Percentiles rank a stretch among this genome's conserved stretches.
Evolutionary conservation across 2,797 vertebrate species (phyloP).

Genomic region (Melanotaenia trifasciata): DNA sequence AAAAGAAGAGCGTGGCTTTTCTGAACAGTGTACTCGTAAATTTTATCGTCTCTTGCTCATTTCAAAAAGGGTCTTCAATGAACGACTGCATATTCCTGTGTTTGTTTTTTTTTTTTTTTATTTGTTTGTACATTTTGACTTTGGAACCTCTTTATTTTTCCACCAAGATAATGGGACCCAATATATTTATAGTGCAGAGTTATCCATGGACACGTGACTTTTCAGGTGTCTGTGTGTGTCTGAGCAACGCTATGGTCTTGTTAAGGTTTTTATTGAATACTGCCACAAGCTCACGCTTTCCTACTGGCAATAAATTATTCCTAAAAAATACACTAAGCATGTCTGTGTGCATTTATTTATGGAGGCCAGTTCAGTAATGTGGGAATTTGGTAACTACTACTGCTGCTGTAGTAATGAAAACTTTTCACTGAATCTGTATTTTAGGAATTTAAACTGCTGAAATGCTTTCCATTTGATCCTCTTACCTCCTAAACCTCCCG

Average conservation of each 20-base stretch:
- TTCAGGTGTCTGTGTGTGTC: conserved; percentile 83
- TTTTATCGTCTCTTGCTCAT: conserved; percentile 81
- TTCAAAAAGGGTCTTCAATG: conserved; percentile 88
- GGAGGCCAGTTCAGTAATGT: not conserved
- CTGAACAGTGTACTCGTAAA: conserved; percentile 82
- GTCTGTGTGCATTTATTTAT: not conserved
- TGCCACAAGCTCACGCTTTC: conserved; percentile 99
- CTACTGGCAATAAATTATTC: conserved; percentile 99
- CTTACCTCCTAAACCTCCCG: not conserved
- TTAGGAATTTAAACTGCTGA: not conserved
- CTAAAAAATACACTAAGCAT: conserved; percentile 86
- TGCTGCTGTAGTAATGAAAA: not conserved
- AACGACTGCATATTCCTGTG: conserved; percentile 88
- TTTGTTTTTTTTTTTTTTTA: conserved; percentile 17
- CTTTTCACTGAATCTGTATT: not conserved
- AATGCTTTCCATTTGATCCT: too few relatives aligned
- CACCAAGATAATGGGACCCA: conserved; percentile 90
- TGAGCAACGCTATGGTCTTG: conserved; percentile 94
- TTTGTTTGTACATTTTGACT: conserved; percentile 86
- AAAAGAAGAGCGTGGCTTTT: conserved; percentile 73
- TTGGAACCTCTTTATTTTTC: conserved; percentile 87
- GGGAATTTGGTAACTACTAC: not conserved
- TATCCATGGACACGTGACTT: conserved; percentile 83
- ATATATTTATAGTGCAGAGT: conserved; percentile 90
- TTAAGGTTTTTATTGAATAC: conserved; percentile 99